Evolutionary conservation across 2,113 vertebrate species (phyloP), one percentile per base, ranked within the genome.

Genomic region (Pristiophorus japonicus): DNA sequence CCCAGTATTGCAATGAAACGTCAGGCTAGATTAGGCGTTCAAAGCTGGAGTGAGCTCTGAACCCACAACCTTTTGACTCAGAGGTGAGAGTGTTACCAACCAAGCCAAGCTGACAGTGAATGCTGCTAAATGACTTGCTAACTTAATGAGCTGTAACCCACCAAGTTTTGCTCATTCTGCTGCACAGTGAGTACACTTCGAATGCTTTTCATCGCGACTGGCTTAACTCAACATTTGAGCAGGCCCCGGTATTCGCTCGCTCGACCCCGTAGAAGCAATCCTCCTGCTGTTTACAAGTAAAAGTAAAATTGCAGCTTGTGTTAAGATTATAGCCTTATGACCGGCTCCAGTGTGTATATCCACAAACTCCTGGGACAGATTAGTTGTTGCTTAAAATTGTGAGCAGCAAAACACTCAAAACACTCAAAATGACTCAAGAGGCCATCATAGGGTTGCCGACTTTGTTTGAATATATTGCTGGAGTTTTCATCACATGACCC

Each of bases 81-180:
- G 88, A 91, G 88, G 88, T 91, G 88, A 91, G 88, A 62, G 59
- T 91, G 55, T 14, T 20, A 63, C 27, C 10, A 27, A 94, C 10
- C 27, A 47, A 94, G 62, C 92, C 92, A 70, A 66, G 38, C 92
- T 94, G 38, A 51, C 92, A 94, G 20, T 8, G 59, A 91, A 91
- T 18, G 12, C 34, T 62, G 1, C 88, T 38, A 63, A 62, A 91
- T 55, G 11, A 88, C 85, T 38, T 63, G 34, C 88, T 91, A 62
- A 88, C 55, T 38, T 91, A 91, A 91, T 63, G 59, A 91, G 55
- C 55, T 62, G 30, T 2, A 20, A 91, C 22, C 55, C 88, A 62
- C 18, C 88, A 91, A 18, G 34, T 34, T 18, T 27, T 87, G 84
- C 45, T 87, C 47, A 22, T 85, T 59, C 51, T 55, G 51, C 87